Percentiles rank a stretch among this genome's conserved stretches.
phyloP scores from a whole-genome alignment of 2,888 invertebrate genomes.

The Zygothrica quintamaculata region DNA sequence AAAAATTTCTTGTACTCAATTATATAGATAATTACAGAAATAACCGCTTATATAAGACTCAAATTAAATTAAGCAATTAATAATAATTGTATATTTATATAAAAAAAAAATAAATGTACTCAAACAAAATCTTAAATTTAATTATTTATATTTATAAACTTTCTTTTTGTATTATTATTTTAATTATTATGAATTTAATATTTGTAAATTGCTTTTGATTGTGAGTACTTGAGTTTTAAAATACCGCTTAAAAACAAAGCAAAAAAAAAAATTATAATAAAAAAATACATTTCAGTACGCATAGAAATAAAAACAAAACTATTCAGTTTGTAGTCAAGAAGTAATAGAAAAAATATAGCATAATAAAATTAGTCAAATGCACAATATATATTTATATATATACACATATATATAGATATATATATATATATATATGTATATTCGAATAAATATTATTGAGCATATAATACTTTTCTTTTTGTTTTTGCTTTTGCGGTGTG shows the following conservation, averaged over 20 bases:
- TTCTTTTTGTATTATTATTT: conserved; percentile 3
- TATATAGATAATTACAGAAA: conserved; percentile 49
- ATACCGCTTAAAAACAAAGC: conserved; percentile 29
- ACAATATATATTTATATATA: conserved; percentile 28
- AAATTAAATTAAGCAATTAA: conserved; percentile 33
- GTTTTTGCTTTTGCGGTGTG: conserved; percentile 31
- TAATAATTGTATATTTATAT: conserved; percentile 56
- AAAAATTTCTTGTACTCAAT: conserved; percentile 43
- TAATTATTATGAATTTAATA: conserved; percentile 26
- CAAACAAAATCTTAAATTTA: conserved; percentile 46
- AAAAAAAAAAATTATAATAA: conserved; percentile 4
- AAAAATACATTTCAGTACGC: too few species aligned
- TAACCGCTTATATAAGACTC: conserved; percentile 38
- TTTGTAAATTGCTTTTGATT: conserved; percentile 62
- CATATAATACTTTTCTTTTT: conserved; percentile 69
- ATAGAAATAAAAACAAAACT: conserved; percentile 16
- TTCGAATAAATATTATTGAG: conserved; percentile 58
- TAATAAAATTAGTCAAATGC: conserved; percentile 49
- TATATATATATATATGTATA: conserved; percentile 17
- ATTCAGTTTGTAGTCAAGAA: conserved; percentile 19
- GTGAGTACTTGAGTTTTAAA: conserved; percentile 51
- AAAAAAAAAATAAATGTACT: conserved; percentile 58
- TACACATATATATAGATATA: too few species aligned
- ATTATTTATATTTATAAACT: conserved; percentile 8
- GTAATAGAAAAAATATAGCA: conserved; percentile 8